phyloP scores from a whole-genome alignment of 2,888 invertebrate genomes.

The Maniola hyperantus region DNA sequence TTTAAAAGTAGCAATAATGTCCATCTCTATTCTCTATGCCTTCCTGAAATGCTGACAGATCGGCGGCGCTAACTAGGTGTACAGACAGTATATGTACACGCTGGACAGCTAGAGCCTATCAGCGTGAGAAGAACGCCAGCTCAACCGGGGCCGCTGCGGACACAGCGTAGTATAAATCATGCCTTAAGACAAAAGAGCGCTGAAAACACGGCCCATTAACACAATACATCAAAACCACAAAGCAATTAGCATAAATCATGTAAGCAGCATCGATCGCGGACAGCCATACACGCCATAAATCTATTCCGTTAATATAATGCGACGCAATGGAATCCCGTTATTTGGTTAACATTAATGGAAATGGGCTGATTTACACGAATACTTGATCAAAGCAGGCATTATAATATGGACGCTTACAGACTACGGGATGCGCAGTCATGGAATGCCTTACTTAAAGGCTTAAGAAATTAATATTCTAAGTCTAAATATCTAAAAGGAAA shows the following conservation, averaged over 20 bases:
- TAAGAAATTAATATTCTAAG: too few species aligned
- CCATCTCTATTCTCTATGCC: too few species aligned
- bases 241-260: slow-evolving; percentile 44
- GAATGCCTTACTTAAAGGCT: not conserved
- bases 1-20: too few species aligned
- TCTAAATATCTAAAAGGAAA: too few species aligned
- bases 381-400: slow-evolving; percentile 15
- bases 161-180: not conserved
- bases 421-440: not conserved
- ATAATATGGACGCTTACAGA: slow-evolving; percentile 2
- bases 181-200: slow-evolving; percentile 2
- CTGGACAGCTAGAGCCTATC: too few species aligned
- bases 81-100: too few species aligned
- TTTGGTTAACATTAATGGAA: slow-evolving; percentile 27
- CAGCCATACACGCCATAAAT: slow-evolving; percentile 27
- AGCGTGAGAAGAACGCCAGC: too few species aligned
- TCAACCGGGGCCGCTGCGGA: not conserved
- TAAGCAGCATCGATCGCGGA: slow-evolving; percentile 29
- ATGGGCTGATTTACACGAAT: slow-evolving; percentile 25
- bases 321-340: slow-evolving; percentile 23
- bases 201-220: slow-evolving; percentile 25
- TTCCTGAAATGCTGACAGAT: too few species aligned
- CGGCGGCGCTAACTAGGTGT: too few species aligned
- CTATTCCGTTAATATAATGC: slow-evolving; percentile 24
- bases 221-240: slow-evolving; percentile 38